phyloP scores from a whole-genome alignment of 2,888 invertebrate genomes.

The Ceramica pisi region DNA sequence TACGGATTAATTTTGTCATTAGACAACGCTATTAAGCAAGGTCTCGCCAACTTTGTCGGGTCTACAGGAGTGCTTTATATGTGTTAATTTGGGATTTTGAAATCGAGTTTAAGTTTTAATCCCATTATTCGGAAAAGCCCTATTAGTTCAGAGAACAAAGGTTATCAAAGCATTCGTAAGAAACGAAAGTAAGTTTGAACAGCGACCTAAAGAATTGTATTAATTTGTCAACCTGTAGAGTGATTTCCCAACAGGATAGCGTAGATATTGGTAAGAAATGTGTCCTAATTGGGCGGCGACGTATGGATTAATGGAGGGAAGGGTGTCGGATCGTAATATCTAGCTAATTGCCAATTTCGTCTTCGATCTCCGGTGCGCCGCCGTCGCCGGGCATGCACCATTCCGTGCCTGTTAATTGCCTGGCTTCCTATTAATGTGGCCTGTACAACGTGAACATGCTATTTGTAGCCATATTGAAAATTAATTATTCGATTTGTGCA shows the following conservation, averaged over 20 bases:
- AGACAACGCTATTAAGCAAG: neutral
- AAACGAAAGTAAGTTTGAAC: neutral
- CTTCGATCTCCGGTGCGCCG: conserved; percentile 85
- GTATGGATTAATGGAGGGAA: conserved; percentile 67
- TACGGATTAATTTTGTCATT: conserved; percentile 27
- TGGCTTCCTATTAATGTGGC: conserved; percentile 69
- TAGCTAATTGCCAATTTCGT: conserved; percentile 86
- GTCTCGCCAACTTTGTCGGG: conserved; percentile 7
- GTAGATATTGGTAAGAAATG: conserved; percentile 64
- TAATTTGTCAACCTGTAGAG: conserved; percentile 69
- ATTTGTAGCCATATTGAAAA: conserved; percentile 51
- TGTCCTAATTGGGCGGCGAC: conserved; percentile 64
- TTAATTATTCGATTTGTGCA: conserved; percentile 37
- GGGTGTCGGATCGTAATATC: conserved; percentile 75
- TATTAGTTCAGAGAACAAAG: conserved; percentile 1
- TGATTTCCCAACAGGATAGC: conserved; percentile 60
- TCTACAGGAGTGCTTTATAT: conserved; percentile 1
- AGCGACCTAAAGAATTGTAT: neutral
- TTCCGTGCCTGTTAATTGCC: conserved; percentile 76
- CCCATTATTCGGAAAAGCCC: conserved; percentile 11
- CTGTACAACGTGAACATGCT: conserved; percentile 60
- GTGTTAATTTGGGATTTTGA: conserved; percentile 27
- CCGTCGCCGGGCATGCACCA: conserved; percentile 72
- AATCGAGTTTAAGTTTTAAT: conserved; percentile 20
- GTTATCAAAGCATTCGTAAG: neutral